phyloP scores from a whole-genome alignment of 2,113 vertebrate genomes.

The Sterna hirundo region DNA sequence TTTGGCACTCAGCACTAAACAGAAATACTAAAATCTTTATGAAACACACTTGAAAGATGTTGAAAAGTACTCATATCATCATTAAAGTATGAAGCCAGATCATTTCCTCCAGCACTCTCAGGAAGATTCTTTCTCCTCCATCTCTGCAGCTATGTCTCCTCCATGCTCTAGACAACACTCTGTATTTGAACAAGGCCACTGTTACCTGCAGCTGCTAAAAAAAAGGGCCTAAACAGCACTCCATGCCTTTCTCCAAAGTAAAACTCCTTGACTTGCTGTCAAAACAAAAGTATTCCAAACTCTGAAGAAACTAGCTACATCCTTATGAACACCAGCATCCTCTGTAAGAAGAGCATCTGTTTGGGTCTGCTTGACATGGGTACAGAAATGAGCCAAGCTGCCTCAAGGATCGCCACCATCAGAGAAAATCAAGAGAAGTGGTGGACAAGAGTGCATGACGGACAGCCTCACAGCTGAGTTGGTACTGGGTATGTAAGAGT shows the following conservation, averaged over 20 bases:
- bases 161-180: neutral
- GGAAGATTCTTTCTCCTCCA: neutral
- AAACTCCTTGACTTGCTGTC: neutral
- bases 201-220: neutral
- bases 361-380: neutral
- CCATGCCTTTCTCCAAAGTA: neutral
- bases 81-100: neutral
- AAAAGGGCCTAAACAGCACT: neutral
- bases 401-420: neutral
- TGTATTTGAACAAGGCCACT: neutral
- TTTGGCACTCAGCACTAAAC: neutral
- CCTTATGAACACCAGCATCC: neutral
- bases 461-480: neutral
- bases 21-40: neutral
- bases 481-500: neutral
- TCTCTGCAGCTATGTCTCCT: neutral
- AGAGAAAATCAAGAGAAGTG: neutral
- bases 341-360: neutral
- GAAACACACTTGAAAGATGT: neutral
- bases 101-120: neutral
- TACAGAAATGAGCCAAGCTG: neutral
- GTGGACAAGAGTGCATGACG: neutral
- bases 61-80: neutral
- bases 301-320: neutral
- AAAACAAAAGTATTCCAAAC: neutral